These are phyloP conservation scores for Phoenoteleia sp. DNA, from an alignment of 2,888 invertebrate genomes.

Conservation along the genomic window DNA sequence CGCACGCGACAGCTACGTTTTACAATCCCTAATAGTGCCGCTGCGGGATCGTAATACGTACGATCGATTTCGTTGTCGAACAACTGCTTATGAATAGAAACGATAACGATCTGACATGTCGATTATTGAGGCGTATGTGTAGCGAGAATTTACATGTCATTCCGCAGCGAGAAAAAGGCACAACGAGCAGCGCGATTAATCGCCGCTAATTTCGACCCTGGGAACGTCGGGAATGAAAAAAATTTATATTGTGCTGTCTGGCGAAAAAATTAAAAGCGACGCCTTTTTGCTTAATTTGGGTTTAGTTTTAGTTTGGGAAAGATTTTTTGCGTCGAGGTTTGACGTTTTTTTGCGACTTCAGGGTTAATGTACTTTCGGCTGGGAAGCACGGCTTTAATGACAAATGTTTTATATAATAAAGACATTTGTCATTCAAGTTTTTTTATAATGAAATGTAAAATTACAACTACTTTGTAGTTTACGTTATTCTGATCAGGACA, in stretches of 20 bases:
- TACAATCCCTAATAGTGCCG: conserved; percentile 40
- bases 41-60: conserved; percentile 49
- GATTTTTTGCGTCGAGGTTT: too few relatives aligned
- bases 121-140: conserved; percentile 51
- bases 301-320: conserved; percentile 5
- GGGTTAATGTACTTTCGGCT: conserved; percentile 3
- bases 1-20: conserved; percentile 52
- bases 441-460: too few relatives aligned
- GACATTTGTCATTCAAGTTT: too few relatives aligned
- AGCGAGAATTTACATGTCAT: conserved; percentile 58
- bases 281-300: not conserved
- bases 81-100: conserved; percentile 59
- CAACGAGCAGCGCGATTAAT: conserved; percentile 35
- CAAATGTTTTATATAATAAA: too few relatives aligned
- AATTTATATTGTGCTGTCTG: conserved; percentile 3
- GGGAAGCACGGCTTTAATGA: too few relatives aligned
- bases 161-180: conserved; percentile 23
- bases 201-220: conserved; percentile 34
- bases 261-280: conserved; percentile 7
- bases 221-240: conserved; percentile 26
- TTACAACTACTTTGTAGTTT: too few relatives aligned
- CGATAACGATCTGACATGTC: conserved; percentile 57
- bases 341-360: not conserved
- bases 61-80: conserved; percentile 57
- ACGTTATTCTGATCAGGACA: too few relatives aligned